Conservation (phyloP, 2,888 invertebrate species). For the Aelia acuminata region DNA sequence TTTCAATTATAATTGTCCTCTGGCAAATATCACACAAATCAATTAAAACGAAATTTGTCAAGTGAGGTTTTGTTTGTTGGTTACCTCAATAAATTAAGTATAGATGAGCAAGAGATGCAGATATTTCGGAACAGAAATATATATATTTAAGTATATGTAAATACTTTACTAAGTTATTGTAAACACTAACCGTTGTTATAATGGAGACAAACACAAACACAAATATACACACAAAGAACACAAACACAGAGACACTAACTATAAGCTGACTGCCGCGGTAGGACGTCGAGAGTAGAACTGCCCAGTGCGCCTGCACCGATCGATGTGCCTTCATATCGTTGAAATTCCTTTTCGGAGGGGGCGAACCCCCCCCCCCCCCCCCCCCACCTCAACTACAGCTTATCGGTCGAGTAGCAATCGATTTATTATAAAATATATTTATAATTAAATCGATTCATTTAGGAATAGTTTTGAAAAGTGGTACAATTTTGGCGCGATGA, state of each 20-base stretch:
- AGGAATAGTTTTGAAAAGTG: not conserved
- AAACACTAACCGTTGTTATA: slow-evolving; percentile 14
- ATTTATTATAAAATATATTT: not conserved
- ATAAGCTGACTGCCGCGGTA: not conserved
- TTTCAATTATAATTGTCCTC: no score
- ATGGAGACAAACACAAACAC: not conserved
- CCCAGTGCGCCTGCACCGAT: slow-evolving; percentile 52
- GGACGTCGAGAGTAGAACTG: not conserved
- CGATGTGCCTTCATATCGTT: not conserved
- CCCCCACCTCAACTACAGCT: not conserved
- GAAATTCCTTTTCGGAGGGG: slow-evolving; percentile 18
- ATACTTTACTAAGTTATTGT: no score
- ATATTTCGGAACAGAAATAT: not conserved
- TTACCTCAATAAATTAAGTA: no score
- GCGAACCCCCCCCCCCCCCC: not conserved
- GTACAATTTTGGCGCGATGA: no score
- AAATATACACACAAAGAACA: not conserved
- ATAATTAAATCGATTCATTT: not conserved
- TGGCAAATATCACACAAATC: no score
- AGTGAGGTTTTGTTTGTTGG: no score
- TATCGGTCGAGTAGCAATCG: not conserved
- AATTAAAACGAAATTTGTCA: no score
- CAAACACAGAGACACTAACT: not conserved
- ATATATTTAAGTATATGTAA: not conserved
- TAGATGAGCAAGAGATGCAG: no score